Conservation (phyloP, 2,797 vertebrate genomes). For the Antennarius maculatus region DNA sequence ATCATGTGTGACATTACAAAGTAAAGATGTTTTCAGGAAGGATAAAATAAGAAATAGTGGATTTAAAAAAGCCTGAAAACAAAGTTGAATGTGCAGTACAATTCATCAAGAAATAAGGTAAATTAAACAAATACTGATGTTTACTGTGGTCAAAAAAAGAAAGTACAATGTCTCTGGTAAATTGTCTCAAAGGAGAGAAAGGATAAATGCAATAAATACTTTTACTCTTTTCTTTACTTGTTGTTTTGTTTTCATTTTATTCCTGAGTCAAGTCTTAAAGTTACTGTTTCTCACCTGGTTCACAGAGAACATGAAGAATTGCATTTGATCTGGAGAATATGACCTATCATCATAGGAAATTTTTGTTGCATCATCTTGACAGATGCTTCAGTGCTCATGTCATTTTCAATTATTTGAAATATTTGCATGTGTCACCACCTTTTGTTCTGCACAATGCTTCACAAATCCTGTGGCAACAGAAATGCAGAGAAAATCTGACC, state of each 20-base stretch:
- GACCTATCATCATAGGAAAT: constrained; percentile 15
- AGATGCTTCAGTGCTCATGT: background rate
- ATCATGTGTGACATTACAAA: background rate
- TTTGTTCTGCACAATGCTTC: too few species aligned
- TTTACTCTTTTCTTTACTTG: background rate
- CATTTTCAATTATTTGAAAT: background rate
- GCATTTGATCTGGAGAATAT: constrained; percentile 7
- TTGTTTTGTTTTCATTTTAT: constrained; percentile 14
- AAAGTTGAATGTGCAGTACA: background rate
- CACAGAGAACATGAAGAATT: constrained; percentile 2
- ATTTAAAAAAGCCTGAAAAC: background rate
- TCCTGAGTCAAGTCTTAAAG: constrained; percentile 39
- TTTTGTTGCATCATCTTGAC: background rate
- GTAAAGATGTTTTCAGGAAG: background rate
- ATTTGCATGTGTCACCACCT: too few species aligned
- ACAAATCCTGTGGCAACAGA: background rate
- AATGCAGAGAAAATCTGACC: background rate
- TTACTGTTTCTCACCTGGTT: constrained; percentile 30
- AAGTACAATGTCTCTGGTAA: too few species aligned
- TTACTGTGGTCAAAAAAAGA: too few species aligned
- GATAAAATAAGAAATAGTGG: background rate
- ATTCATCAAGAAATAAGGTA: background rate
- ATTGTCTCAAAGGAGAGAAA: background rate
- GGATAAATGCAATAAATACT: background rate
- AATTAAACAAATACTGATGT: background rate